A percentile compares a stretch with the other conserved stretches of the same genome.
Conservation (phyloP, 2,797 vertebrate genomes). For the Acomys russatus region DNA sequence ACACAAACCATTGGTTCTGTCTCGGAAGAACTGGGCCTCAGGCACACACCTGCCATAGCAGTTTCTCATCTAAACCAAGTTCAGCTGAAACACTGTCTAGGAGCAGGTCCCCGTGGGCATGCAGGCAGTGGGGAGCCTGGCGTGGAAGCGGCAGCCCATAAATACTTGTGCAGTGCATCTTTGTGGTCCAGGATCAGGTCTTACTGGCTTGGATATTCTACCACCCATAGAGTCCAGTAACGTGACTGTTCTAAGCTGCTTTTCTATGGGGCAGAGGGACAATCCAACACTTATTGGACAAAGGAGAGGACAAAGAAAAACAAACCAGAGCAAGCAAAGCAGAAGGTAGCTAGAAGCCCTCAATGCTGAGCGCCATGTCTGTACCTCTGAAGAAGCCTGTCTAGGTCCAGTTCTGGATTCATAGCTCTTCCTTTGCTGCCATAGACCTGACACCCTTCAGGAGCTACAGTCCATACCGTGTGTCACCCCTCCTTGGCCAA, state of each 20-base stretch:
- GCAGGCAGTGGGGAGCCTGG: background rate
- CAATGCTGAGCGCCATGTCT: rapidly evolving
- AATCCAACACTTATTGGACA: background rate
- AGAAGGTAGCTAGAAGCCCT: too few species aligned
- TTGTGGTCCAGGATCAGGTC: background rate
- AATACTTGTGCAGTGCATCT: background rate
- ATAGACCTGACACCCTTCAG: rapidly evolving
- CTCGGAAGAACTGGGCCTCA: background rate
- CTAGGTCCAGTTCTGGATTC: background rate
- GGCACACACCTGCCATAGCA: background rate
- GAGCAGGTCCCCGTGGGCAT: background rate
- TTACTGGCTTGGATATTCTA: background rate
- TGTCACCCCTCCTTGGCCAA: background rate
- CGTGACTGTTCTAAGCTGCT: background rate
- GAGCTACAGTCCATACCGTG: rapidly evolving
- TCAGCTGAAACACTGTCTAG: background rate
- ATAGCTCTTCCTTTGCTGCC: background rate
- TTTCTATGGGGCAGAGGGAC: background rate
- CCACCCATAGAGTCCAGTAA: background rate
- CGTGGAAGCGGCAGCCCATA: background rate
- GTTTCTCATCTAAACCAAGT: background rate
- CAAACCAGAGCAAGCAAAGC: background rate
- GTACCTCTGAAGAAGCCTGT: rapidly evolving
- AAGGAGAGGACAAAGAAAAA: background rate
- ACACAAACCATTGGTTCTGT: background rate